These are phyloP conservation scores for Rhinichthys osculus DNA, from an alignment of 2,797 vertebrate species.

Conservation along the genomic window DNA sequence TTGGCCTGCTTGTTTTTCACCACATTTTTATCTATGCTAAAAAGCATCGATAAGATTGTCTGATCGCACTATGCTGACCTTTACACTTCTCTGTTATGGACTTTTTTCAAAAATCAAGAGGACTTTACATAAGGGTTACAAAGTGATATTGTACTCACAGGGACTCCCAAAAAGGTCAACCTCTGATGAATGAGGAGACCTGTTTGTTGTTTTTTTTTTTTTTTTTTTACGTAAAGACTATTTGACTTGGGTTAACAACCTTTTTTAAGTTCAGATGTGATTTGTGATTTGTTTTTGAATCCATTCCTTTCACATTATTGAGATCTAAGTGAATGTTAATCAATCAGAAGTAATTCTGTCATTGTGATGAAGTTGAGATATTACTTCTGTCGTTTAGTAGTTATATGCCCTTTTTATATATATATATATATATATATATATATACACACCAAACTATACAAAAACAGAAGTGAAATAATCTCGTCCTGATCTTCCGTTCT, in stretches of 20 bases:
- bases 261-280: conserved; percentile 15
- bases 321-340: conserved; percentile 49
- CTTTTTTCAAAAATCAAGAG: conserved; percentile 13
- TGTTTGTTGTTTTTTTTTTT: not conserved
- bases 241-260: not conserved
- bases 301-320: conserved; percentile 53
- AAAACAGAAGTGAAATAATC: conserved; percentile 42
- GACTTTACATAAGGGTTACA: conserved; percentile 20
- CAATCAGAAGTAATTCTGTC: conserved; percentile 38
- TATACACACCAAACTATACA: conserved; percentile 20
- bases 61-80: conserved; percentile 59
- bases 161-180: not conserved
- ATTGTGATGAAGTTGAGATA: conserved; percentile 57
- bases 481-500: conserved; percentile 1
- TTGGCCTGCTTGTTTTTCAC: conserved; percentile 49
- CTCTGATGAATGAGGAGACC: not conserved
- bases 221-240: not conserved
- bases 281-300: conserved; percentile 6
- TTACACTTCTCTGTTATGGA: conserved; percentile 49
- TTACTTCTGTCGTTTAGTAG: conserved; percentile 53
- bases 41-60: conserved; percentile 55
- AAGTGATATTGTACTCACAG: not conserved
- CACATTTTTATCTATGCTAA: conserved; percentile 50
- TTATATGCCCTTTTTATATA: conserved; percentile 5
- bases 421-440: conserved; percentile 4